A percentile compares a stretch with the other conserved stretches of the same genome.
Evolutionary conservation across 2,797 vertebrate genomes (phyloP).

Genomic region (Odontamblyopus rebecca): DNA sequence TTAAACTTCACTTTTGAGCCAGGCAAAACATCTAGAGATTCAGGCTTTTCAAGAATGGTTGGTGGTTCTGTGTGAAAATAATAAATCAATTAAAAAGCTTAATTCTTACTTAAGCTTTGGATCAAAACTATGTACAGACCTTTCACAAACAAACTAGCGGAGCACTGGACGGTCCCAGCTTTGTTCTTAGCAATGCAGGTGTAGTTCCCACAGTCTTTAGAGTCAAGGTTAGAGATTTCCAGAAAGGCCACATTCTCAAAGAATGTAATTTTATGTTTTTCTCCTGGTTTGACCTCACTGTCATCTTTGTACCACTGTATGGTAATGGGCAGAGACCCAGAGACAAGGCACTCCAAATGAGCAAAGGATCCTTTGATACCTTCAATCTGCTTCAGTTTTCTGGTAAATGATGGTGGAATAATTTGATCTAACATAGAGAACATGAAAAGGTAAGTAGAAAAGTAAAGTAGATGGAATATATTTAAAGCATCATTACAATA

Average conservation of each 20-base stretch:
- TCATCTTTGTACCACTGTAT: constrained; percentile 94
- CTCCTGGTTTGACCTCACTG: constrained; percentile 85
- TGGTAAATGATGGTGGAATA: constrained; percentile 94
- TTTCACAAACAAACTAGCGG: constrained; percentile 90
- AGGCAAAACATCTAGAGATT: constrained; percentile 90
- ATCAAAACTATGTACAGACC: constrained; percentile 75
- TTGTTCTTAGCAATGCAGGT: constrained; percentile 93
- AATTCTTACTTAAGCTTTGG: neutral
- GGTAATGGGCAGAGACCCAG: constrained; percentile 93
- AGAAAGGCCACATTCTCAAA: constrained; percentile 94
- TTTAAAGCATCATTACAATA: neutral
- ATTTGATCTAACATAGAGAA: constrained; percentile 87
- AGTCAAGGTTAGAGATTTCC: constrained; percentile 89
- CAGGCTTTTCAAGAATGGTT: constrained; percentile 89
- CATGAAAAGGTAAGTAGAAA: constrained; percentile 30
- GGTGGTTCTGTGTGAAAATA: constrained; percentile 86
- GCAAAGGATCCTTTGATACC: constrained; percentile 94
- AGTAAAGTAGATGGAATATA: constrained; percentile 9
- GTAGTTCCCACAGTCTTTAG: constrained; percentile 87
- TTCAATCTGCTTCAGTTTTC: constrained; percentile 92
- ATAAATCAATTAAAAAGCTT: constrained; percentile 7
- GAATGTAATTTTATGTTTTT: constrained; percentile 93
- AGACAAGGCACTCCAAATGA: constrained; percentile 93
- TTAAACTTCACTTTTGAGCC: constrained; percentile 89
- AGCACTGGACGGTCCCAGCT: constrained; percentile 91